A percentile compares a stretch with the other conserved stretches of the same genome.
Evolutionary conservation across 2,888 invertebrate genomes (phyloP).

Genomic region (Drosophila quinaria): DNA sequence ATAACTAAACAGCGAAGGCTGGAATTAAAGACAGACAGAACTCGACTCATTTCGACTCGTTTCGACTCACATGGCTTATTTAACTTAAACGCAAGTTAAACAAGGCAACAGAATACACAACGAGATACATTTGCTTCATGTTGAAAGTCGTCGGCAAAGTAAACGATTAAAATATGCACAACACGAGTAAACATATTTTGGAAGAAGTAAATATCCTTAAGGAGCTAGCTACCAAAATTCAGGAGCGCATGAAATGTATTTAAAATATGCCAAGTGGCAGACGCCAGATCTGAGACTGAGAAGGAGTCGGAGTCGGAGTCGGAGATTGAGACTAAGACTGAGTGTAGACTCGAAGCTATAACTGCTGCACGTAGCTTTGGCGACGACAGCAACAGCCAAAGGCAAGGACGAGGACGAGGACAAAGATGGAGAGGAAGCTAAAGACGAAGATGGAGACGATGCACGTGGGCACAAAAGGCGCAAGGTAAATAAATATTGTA

Average conservation of each 20-base stretch:
- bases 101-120: constrained; percentile 48
- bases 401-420: constrained; percentile 34
- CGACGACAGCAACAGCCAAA: constrained; percentile 62
- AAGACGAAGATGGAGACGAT: constrained; percentile 30
- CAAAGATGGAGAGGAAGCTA: constrained; percentile 30
- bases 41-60: neutral
- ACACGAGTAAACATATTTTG: constrained; percentile 85
- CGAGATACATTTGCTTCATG: constrained; percentile 22
- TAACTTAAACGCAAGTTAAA: constrained; percentile 76
- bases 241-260: constrained; percentile 83
- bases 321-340: neutral
- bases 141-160: constrained; percentile 75
- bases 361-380: constrained; percentile 67
- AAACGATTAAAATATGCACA: constrained; percentile 85
- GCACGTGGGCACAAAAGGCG: constrained; percentile 82
- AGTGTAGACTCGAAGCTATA: constrained; percentile 24
- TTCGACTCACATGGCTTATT: constrained; percentile 66
- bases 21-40: constrained; percentile 40
- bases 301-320: constrained; percentile 13
- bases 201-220: constrained; percentile 84
- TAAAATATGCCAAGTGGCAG: constrained; percentile 83
- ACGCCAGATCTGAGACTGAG: constrained; percentile 30
- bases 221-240: constrained; percentile 69
- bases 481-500: constrained; percentile 83
- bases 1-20: constrained; percentile 28